These are phyloP conservation scores for Bruchidius siliquastri DNA, from an alignment of 2,888 invertebrate species.

Conservation along the genomic window DNA sequence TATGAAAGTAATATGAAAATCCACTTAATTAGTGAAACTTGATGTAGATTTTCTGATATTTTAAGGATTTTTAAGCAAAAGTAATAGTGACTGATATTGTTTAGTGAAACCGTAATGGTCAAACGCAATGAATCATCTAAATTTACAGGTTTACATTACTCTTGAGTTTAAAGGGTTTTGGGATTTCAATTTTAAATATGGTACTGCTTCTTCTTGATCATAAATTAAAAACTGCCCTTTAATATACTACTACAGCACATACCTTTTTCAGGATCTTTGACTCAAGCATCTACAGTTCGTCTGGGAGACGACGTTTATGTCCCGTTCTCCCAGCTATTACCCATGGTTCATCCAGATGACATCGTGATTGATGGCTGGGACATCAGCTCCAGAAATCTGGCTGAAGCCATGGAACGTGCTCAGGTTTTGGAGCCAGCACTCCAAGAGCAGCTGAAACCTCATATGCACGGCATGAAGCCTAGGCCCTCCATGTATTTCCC, in stretches of 20 bases:
- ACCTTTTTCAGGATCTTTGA: conserved; percentile 67
- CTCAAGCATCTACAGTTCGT: conserved; percentile 84
- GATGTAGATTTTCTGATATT: too few relatives aligned
- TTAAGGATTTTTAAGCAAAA: too few relatives aligned
- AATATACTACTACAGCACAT: neutral
- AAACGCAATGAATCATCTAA: too few relatives aligned
- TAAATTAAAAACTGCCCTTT: neutral
- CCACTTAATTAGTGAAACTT: too few relatives aligned
- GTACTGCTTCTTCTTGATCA: too few relatives aligned
- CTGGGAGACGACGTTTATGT: conserved; percentile 73
- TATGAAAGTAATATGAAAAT: too few relatives aligned
- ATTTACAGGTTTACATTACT: too few relatives aligned
- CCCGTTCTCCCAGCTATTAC: conserved; percentile 64
- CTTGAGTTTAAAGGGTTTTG: too few relatives aligned
- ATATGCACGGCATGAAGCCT: conserved; percentile 68
- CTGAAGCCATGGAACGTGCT: conserved; percentile 82
- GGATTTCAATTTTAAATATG: too few relatives aligned
- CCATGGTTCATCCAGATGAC: conserved; percentile 86
- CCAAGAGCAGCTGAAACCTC: conserved; percentile 69
- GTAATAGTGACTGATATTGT: too few relatives aligned
- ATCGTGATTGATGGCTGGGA: conserved; percentile 89
- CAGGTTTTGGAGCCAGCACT: conserved; percentile 78
- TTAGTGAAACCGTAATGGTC: too few relatives aligned
- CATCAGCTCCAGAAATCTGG: conserved; percentile 77
- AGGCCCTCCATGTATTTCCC: conserved; percentile 82